A percentile compares a stretch with the other conserved stretches of the same genome.
Conservation (phyloP, 1,140 invertebrate genomes). For the Orius insidiosus region DNA sequence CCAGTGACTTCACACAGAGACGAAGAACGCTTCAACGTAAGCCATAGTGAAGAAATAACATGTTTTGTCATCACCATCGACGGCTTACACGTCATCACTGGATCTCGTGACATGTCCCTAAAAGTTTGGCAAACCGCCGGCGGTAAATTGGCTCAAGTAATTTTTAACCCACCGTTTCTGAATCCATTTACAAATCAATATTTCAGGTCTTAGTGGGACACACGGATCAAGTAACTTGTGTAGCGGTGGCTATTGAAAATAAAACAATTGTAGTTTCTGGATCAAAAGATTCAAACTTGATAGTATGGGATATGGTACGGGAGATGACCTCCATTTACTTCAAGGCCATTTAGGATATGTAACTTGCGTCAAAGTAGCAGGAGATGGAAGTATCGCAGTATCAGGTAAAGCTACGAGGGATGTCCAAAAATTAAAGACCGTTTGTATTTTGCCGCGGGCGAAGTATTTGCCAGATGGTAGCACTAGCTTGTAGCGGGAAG, state of each 20-base stretch:
- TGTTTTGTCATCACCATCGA: constrained; percentile 66
- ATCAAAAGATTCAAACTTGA: constrained; percentile 62
- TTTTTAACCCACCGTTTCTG: no score
- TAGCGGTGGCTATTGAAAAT: constrained; percentile 56
- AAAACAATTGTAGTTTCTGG: constrained; percentile 66
- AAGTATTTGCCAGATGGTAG: no score
- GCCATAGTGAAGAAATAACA: constrained; percentile 65
- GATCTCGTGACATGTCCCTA: constrained; percentile 67
- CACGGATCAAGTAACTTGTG: constrained; percentile 64
- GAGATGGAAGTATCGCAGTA: constrained; percentile 53
- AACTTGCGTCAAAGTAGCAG: constrained; percentile 57
- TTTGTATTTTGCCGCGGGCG: no score
- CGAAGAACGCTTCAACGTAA: constrained; percentile 55
- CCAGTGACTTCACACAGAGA: constrained; percentile 42
- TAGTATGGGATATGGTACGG: constrained; percentile 77
- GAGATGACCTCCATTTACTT: constrained; percentile 56
- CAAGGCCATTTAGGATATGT: constrained; percentile 61
- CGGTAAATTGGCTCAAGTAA: constrained; percentile 62
- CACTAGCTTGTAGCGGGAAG: no score
- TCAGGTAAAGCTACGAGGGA: no score
- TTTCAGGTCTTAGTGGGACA: constrained; percentile 63
- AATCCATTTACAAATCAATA: no score
- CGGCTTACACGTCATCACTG: constrained; percentile 63
- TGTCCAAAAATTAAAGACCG: no score
- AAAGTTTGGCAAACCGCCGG: constrained; percentile 75